A percentile compares a stretch with the other conserved stretches of the same genome.
These are phyloP conservation scores for Xanthia icteritia DNA, from an alignment of 2,888 invertebrate genomes.

Conservation along the genomic window DNA sequence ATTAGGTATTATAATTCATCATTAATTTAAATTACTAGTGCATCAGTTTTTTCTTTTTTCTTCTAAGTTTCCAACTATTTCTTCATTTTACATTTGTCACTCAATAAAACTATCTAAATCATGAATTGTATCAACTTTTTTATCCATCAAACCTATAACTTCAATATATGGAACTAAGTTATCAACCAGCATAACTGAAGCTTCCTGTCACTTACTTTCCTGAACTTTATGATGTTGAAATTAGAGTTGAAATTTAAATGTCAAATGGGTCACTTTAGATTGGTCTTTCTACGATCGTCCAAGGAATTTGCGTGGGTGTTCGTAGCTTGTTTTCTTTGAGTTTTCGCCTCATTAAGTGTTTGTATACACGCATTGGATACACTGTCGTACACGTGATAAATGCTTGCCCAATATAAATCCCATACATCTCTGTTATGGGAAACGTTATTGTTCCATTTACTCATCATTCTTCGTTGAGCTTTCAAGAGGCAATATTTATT, in stretches of 20 bases:
- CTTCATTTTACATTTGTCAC: slow-evolving; percentile 19
- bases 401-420: slow-evolving; percentile 81
- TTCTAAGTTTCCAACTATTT: background rate
- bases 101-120: slow-evolving; percentile 29
- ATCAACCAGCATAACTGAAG: slow-evolving; percentile 17
- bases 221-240: slow-evolving; percentile 1
- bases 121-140: slow-evolving; percentile 48
- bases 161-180: slow-evolving; percentile 40
- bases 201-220: background rate
- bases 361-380: slow-evolving; percentile 84
- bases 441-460: slow-evolving; percentile 78
- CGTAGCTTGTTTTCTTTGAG: slow-evolving; percentile 83
- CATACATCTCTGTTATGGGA: slow-evolving; percentile 77
- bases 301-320: slow-evolving; percentile 83
- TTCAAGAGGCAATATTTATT: slow-evolving; percentile 3
- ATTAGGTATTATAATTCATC: background rate
- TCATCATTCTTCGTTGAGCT: slow-evolving; percentile 48
- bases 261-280: background rate
- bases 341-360: slow-evolving; percentile 87
- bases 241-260: slow-evolving; percentile 20
- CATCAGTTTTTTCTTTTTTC: background rate
- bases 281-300: slow-evolving; percentile 55
- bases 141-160: slow-evolving; percentile 46
- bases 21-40: background rate
- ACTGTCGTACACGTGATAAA: slow-evolving; percentile 78